Percentiles rank a stretch among this genome's conserved stretches.
These are phyloP conservation scores for Echinometra lucunter DNA, from an alignment of 53 echinoderm and acorn worm species.

Conservation along the genomic window DNA sequence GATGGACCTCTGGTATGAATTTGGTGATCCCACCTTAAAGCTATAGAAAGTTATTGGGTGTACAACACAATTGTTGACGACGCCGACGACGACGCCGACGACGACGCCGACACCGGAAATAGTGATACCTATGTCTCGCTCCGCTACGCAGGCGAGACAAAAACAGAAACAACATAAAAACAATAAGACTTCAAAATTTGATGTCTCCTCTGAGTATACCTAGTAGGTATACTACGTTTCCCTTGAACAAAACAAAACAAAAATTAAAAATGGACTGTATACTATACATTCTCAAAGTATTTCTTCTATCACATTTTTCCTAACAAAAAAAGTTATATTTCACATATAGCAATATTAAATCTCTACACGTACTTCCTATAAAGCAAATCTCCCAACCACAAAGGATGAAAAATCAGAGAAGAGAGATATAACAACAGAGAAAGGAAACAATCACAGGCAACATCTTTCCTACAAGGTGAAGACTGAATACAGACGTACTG, in stretches of 20 bases:
- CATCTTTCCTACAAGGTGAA: not conserved
- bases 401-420: not conserved
- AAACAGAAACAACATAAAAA: no score
- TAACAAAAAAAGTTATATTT: not conserved
- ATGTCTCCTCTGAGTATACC: no score
- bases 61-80: no score
- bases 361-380: not conserved
- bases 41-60: no score
- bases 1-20: no score
- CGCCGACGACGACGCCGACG: no score
- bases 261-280: no score
- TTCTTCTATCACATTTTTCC: not conserved
- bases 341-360: not conserved
- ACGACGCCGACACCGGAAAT: no score
- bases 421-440: not conserved
- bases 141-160: no score
- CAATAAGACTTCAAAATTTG: not conserved
- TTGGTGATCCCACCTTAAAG: no score
- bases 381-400: not conserved
- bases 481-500: not conserved
- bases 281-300: not conserved
- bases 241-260: not conserved
- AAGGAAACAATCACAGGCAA: not conserved
- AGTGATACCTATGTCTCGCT: no score
- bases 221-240: not conserved